These are phyloP conservation scores for Muschampia staudingeri DNA, from an alignment of 2,888 invertebrate genomes.

Conservation along the genomic window DNA sequence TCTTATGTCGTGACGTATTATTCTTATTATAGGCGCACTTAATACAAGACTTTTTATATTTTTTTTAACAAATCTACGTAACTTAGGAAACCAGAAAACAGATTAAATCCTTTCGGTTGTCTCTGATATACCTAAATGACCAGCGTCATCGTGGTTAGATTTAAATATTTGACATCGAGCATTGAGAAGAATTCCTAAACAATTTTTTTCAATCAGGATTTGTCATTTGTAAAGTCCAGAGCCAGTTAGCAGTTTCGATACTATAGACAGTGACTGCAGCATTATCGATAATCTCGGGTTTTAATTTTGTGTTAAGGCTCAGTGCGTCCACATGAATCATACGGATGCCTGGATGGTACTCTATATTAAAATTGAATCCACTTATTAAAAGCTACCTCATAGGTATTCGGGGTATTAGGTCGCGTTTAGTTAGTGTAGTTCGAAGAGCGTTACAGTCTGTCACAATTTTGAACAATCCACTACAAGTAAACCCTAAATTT, in stretches of 20 bases:
- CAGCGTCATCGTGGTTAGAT: conserved; percentile 41
- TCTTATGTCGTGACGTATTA: not conserved
- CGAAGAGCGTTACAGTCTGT: too few species aligned
- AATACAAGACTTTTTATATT: conserved; percentile 78
- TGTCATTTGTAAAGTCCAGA: conserved; percentile 46
- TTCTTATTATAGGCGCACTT: conserved; percentile 70
- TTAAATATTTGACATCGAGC: conserved; percentile 71
- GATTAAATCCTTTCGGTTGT: conserved; percentile 36
- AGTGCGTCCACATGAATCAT: too few species aligned
- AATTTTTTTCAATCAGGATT: conserved; percentile 28
- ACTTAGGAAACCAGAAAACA: conserved; percentile 41
- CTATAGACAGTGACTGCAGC: conserved; percentile 20
- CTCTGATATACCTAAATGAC: conserved; percentile 44
- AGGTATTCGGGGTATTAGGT: too few species aligned
- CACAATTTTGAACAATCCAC: too few species aligned
- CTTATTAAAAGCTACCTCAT: too few species aligned
- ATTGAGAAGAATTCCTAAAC: not conserved
- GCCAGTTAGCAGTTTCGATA: conserved; percentile 38
- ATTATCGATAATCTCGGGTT: not conserved
- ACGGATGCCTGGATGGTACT: too few species aligned
- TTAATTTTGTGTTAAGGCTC: too few species aligned
- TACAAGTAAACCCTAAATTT: too few species aligned
- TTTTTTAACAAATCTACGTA: conserved; percentile 39
- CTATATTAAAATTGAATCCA: too few species aligned
- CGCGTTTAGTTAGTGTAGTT: too few species aligned